Base-by-base conservation (phyloP, 2,888 invertebrate genomes). In the Fissipunctia ypsillon region DNA sequence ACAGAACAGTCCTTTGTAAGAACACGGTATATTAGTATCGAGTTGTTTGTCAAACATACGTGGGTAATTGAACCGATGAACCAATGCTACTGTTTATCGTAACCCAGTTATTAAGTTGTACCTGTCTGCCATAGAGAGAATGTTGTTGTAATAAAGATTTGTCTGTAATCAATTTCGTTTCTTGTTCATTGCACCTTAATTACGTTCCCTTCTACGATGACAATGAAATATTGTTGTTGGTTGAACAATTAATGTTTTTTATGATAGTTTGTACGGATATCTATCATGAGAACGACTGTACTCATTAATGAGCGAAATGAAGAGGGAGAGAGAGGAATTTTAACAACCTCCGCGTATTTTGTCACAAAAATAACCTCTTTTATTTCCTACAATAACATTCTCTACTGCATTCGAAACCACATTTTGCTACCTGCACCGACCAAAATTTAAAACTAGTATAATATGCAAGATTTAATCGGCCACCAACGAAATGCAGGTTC, bases 31-130 rank as follows among this genome's bases (percentile, higher is more conserved):
- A 88, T 88, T 88, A 85, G 83, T 88, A 88, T 83, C 41, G 80
- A 84, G 84, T 82, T 90, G 88, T 90, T 90, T 90, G 87, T 84
- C 75, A 82, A 84, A 83, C 74, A 84, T 79, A 80, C 81, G 80
- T 76, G 75, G 81, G 73, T 84, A 84, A 88, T 82, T 87, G 83
- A 76, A 67, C 69, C 68, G 48, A 72, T 83, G 81, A 74, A 67
- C 69, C 65, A 54, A 73, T 68, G 74, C 77, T 83, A 16, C 73
- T 61, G 69, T 68, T 72, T 41, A 22, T 65, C 22, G 35, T 74
- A 73, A 80, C 28, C 12, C 52, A 59, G 41, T 69, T 84, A 76
- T 69, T 73, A 73, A 73, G 57, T 79, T 79, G n/a, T 65, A 64
- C 78, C 56, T 71, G 45, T 66, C 35, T 31, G 14, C 4, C 31